phyloP scores from a whole-genome alignment of 2,888 invertebrate species.

The Sinohyriopsis cumingii region DNA sequence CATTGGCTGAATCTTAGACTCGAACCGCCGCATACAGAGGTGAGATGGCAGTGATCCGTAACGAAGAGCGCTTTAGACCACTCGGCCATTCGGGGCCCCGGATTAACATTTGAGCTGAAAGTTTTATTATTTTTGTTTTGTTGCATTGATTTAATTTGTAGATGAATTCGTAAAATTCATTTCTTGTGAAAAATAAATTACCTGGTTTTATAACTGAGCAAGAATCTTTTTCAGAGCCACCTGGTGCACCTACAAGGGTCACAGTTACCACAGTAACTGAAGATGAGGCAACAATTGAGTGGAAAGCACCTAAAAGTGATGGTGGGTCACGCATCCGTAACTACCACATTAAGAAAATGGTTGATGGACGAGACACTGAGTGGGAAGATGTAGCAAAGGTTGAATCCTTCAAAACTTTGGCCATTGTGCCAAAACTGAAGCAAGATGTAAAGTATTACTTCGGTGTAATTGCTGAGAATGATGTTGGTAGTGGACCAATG shows the following conservation, averaged over 20 bases:
- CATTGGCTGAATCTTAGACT: no score
- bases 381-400: conserved; percentile 49
- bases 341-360: conserved; percentile 54
- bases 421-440: conserved; percentile 65
- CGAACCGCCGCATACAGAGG: no score
- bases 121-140: no score
- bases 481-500: conserved; percentile 88
- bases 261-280: conserved; percentile 40
- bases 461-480: conserved; percentile 93
- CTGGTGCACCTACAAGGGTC: conserved; percentile 48
- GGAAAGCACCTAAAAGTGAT: conserved; percentile 68
- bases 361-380: conserved; percentile 43
- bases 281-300: conserved; percentile 53
- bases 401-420: conserved; percentile 43
- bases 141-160: no score
- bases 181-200: no score
- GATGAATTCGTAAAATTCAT: no score
- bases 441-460: conserved; percentile 92
- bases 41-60: no score
- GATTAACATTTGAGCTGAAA: no score
- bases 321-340: conserved; percentile 58
- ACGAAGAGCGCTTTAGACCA: no score
- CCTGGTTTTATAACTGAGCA: no score
- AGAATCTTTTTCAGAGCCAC: conserved; percentile 31
- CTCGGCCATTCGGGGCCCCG: no score